phyloP scores from a whole-genome alignment of 1,140 invertebrate species.

The Platyscapa corneri region DNA sequence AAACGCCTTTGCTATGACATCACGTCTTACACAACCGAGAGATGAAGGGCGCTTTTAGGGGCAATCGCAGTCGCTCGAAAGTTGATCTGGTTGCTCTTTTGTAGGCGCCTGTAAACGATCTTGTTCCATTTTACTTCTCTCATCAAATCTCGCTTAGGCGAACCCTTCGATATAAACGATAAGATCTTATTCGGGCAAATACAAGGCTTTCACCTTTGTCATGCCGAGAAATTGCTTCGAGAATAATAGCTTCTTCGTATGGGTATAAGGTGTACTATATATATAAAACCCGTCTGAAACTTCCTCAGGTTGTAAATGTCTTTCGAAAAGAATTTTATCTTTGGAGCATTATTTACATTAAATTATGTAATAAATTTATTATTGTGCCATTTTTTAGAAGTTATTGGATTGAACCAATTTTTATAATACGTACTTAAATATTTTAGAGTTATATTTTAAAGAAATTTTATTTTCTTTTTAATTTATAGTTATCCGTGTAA shows the following conservation, averaged over 20 bases:
- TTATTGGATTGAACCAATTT: too few species aligned
- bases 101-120: conserved; percentile 56
- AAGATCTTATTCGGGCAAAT: conserved; percentile 50
- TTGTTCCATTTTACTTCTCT: conserved; percentile 52
- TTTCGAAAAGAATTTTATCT: conserved; percentile 35
- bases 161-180: conserved; percentile 48
- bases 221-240: conserved; percentile 42
- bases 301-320: conserved; percentile 17
- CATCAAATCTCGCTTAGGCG: conserved; percentile 64
- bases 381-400: neutral
- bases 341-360: neutral
- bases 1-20: conserved; percentile 27
- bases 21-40: conserved; percentile 27
- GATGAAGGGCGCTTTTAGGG: conserved; percentile 42
- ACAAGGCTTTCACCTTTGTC: conserved; percentile 47
- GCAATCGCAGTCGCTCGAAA: conserved; percentile 47
- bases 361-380: neutral
- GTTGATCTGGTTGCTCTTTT: conserved; percentile 61
- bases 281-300: conserved; percentile 9
- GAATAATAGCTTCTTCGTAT: conserved; percentile 43
- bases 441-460: too few species aligned
- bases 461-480: too few species aligned
- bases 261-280: conserved; percentile 10
- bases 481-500: too few species aligned
- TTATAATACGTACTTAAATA: too few species aligned